Evolutionary conservation across 2,888 invertebrate genomes (phyloP), one percentile per base, ranked within the genome.

Genomic region (Liopterus haemorrhoidalis): DNA sequence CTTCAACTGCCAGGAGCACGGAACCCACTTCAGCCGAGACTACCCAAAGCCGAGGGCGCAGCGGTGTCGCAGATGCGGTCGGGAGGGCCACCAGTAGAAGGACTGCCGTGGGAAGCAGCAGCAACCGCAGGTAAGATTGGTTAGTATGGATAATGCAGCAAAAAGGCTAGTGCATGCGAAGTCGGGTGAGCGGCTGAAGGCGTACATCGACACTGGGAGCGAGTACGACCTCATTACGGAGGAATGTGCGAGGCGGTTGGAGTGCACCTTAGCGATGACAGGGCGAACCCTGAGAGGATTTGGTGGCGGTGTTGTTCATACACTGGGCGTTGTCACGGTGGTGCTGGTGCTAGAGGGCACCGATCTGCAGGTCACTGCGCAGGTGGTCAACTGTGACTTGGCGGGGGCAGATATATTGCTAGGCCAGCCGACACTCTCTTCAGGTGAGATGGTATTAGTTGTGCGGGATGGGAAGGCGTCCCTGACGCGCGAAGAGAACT

Each of bases 401-500:
- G 30, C 24, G 15, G 27, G 37, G 4, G 49, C 42, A 2, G 46
- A 47, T 15, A 9, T 49, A n/a, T 14, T 48, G 16, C 6, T 48
- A 32, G 48, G 44, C 3, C 44, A 46, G 15, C 43, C 43, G 4
- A 31, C 19, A 15, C 40, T 46, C 33, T 21, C 41, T 5, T 36
- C 28, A n/a, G 14, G 18, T 19, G 41, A 33, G 16, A 38, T 46
- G n/a, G 21, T 28, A 3, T 19, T 46, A 8, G 15, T 46, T 1
- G 36, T 46, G 6, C 9, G 31, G 16, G 16, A 18, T 5, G 45
- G 45, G n/a, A 24, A 27, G 18, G 48, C 4, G 57, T 53, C 1
- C 21, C 22, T 46, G 8, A n/a, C 18, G 6, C 15, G 30, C n/a
- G 31, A 24, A 4, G 43, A 48, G n/a, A n/a, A n/a, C n/a, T n/a